A percentile compares a stretch with the other conserved stretches of the same genome.
Conservation (phyloP, 2,888 invertebrate species). For the Tenthredo livida region DNA sequence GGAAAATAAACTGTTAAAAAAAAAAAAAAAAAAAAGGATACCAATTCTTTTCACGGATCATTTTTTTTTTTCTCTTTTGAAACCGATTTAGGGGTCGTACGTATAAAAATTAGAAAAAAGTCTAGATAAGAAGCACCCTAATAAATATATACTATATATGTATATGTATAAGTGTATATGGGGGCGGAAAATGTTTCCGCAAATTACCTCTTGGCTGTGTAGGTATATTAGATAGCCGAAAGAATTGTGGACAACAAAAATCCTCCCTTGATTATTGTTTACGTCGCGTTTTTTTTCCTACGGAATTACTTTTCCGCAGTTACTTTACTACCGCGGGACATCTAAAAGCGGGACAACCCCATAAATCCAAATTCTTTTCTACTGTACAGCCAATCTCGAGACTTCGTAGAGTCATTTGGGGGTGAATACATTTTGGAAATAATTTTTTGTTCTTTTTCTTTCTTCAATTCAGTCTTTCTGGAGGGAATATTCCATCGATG, state of each 20-base stretch:
- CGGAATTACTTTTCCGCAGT: not conserved
- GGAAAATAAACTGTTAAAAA: too few relatives aligned
- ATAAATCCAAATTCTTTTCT: not conserved
- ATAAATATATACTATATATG: too few relatives aligned
- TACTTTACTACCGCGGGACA: not conserved
- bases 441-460: not conserved
- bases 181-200: not conserved
- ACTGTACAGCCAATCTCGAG: not conserved
- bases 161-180: not conserved
- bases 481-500: too few relatives aligned
- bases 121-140: too few relatives aligned
- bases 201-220: not conserved
- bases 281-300: not conserved
- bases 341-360: not conserved
- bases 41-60: too few relatives aligned
- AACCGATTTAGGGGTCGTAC: too few relatives aligned
- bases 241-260: slow-evolving; percentile 11
- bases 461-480: too few relatives aligned
- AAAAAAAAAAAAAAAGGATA: too few relatives aligned
- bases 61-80: too few relatives aligned
- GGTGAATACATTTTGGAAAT: not conserved
- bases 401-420: not conserved
- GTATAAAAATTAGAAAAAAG: too few relatives aligned
- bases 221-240: not conserved
- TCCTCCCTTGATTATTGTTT: slow-evolving; percentile 20